phyloP scores from a whole-genome alignment of 2,113 vertebrate genomes.

The Emydocephalus ijimae region DNA sequence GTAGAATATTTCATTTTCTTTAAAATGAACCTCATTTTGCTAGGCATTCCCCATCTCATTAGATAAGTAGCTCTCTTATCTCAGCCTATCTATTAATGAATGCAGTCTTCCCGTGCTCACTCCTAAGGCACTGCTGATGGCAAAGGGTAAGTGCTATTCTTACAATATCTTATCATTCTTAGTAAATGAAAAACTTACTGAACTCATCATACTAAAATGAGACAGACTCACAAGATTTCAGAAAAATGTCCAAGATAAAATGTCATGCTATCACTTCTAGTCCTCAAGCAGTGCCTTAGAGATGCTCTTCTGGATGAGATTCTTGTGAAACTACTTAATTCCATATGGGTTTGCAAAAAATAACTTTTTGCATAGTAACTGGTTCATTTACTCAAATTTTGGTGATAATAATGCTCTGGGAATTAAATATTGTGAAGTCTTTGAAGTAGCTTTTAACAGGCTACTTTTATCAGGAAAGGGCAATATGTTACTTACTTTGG shows the following conservation, averaged over 20 bases:
- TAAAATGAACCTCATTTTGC: not conserved
- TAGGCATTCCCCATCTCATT: not conserved
- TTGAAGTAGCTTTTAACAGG: not conserved
- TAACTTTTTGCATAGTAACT: not conserved
- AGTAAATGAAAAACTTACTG: not conserved
- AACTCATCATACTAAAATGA: not conserved
- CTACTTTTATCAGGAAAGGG: not conserved
- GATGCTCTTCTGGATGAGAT: not conserved
- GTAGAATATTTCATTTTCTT: not conserved
- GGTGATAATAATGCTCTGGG: not conserved
- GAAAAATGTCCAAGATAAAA: not conserved
- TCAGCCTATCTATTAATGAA: not conserved
- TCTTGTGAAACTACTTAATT: not conserved
- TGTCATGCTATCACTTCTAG: not conserved
- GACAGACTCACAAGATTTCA: not conserved
- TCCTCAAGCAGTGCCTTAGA: not conserved
- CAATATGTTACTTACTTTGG: not conserved
- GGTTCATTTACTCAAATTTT: not conserved
- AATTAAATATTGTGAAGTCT: not conserved
- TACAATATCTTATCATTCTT: not conserved
- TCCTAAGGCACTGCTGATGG: not conserved
- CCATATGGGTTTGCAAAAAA: not conserved
- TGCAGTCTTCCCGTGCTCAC: not conserved
- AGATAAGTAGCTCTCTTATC: not conserved
- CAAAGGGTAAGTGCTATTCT: not conserved